Evolutionary conservation across 2,113 vertebrate genomes (phyloP).

Genomic region (Chaetura pelagica): DNA sequence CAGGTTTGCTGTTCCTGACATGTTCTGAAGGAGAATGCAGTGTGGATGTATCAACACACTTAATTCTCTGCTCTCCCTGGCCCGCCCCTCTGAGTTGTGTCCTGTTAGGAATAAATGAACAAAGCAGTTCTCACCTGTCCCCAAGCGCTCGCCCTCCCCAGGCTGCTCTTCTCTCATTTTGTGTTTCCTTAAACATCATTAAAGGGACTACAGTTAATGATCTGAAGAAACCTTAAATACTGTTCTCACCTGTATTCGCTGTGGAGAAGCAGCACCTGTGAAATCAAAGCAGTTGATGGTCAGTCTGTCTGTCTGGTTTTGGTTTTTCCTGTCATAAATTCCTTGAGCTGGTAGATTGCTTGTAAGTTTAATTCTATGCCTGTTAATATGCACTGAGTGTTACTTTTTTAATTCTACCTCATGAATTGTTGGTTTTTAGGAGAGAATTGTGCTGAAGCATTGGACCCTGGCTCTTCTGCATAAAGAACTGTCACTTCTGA

Average conservation of each 20-base stretch:
- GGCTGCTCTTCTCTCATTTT: not conserved
- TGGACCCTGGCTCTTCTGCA: conserved; percentile 5
- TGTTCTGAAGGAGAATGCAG: not conserved
- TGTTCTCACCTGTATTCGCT: not conserved
- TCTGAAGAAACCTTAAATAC: not conserved
- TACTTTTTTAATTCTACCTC: conserved; percentile 69
- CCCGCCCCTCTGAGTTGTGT: too few relatives aligned
- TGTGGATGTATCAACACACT: not conserved
- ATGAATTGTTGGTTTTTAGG: conserved; percentile 47
- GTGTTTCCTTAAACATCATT: not conserved
- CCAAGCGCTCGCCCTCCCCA: not conserved
- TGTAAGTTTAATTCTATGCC: not conserved
- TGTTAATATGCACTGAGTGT: conserved; percentile 60
- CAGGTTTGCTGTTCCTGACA: not conserved
- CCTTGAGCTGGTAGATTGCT: not conserved
- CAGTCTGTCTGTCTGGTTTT: not conserved
- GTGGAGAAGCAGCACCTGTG: not conserved
- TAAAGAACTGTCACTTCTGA: not conserved
- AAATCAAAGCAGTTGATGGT: not conserved
- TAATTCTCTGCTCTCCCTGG: not conserved
- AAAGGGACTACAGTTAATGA: not conserved
- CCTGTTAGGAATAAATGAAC: not conserved
- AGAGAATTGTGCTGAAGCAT: conserved; percentile 42
- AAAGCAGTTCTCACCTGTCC: not conserved
- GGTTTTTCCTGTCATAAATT: not conserved